Percentiles rank a stretch among this genome's conserved stretches.
phyloP scores from a whole-genome alignment of 2,888 invertebrate species.

The Amphipyra tragopoginis region DNA sequence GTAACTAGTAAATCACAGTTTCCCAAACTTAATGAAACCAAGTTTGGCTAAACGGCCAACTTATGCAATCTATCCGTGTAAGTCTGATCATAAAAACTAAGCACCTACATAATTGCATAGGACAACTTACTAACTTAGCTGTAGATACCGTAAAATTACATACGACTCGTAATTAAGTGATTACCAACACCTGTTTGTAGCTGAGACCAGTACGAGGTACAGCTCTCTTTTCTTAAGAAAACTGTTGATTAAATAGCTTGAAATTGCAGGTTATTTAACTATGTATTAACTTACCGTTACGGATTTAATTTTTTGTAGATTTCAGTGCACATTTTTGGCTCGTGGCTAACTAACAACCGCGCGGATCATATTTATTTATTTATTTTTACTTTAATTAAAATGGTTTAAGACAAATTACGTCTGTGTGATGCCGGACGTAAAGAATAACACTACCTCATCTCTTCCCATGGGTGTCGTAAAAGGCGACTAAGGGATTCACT shows the following conservation, averaged over 20 bases:
- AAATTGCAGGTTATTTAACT: constrained; percentile 7
- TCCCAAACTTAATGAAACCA: background rate
- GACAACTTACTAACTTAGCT: constrained; percentile 3
- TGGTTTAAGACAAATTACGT: too few relatives aligned
- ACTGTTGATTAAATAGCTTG: constrained; percentile 7
- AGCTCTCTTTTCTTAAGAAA: constrained; percentile 49
- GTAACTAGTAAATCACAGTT: too few relatives aligned
- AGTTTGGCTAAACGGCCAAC: constrained; percentile 10
- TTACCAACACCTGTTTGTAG: constrained; percentile 28
- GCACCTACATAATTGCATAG: constrained; percentile 14
- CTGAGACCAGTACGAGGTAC: constrained; percentile 10
- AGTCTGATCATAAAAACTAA: constrained; percentile 34
- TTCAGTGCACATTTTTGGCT: too few relatives aligned
- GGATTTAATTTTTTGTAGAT: too few relatives aligned
- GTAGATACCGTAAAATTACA: constrained; percentile 54
- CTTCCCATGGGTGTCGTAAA: too few relatives aligned
- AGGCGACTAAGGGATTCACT: too few relatives aligned
- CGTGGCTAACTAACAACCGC: too few relatives aligned
- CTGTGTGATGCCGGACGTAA: too few relatives aligned
- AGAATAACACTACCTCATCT: too few relatives aligned
- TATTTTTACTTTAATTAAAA: too few relatives aligned
- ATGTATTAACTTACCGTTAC: background rate
- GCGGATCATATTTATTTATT: too few relatives aligned
- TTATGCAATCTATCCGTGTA: constrained; percentile 22
- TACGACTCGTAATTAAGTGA: constrained; percentile 45